Percentiles rank a stretch among this genome's conserved stretches.
These are phyloP conservation scores for Drosophila repletoides DNA, from an alignment of 1,140 invertebrate genomes.

Conservation along the genomic window DNA sequence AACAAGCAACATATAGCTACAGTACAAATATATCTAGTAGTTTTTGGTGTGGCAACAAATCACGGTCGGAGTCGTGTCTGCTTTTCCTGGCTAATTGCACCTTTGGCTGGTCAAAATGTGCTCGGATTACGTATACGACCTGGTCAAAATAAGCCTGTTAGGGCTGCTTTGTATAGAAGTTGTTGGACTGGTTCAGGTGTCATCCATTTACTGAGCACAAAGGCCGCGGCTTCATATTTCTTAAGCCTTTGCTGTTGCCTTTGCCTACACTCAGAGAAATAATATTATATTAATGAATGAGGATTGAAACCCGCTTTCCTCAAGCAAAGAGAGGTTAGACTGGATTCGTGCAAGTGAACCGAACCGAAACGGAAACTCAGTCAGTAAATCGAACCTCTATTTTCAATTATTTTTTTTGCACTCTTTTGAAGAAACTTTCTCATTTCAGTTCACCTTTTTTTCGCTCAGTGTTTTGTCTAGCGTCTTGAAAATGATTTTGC, in stretches of 20 bases:
- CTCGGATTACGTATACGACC: slow-evolving; percentile 55
- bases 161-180: neutral
- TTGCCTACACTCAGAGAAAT: no score
- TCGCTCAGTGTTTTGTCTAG: no score
- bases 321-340: no score
- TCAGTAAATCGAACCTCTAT: no score
- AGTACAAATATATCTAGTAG: slow-evolving; percentile 2
- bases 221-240: slow-evolving; percentile 67
- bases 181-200: slow-evolving; percentile 42
- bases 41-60: slow-evolving; percentile 32
- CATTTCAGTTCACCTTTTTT: no score
- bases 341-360: no score
- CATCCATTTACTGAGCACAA: slow-evolving; percentile 38
- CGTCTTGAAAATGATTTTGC: slow-evolving; percentile 54
- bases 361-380: no score
- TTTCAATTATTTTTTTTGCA: no score
- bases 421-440: no score
- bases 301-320: no score
- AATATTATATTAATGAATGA: no score
- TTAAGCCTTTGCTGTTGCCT: slow-evolving; percentile 63
- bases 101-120: slow-evolving; percentile 43
- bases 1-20: neutral
- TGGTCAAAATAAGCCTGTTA: slow-evolving; percentile 56
- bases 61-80: slow-evolving; percentile 49
- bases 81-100: slow-evolving; percentile 56